These are phyloP conservation scores for Bolborhynchus lineola DNA, from an alignment of 2,113 vertebrate genomes.

Conservation along the genomic window DNA sequence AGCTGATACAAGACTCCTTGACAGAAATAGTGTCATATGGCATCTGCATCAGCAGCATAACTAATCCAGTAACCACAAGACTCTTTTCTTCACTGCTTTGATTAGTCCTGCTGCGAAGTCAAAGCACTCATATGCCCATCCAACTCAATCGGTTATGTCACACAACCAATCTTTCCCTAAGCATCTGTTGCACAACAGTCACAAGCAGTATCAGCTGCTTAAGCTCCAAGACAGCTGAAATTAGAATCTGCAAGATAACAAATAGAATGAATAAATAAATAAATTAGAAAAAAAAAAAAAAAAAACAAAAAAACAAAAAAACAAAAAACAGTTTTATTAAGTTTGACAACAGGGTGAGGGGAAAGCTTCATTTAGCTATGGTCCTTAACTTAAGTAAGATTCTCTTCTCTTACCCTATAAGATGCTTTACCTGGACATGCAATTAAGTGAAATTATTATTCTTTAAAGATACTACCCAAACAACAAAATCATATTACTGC, in stretches of 20 bases:
- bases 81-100: not conserved
- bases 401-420: not conserved
- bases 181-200: constrained; percentile 1
- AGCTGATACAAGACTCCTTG: not conserved
- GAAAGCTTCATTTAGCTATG: not conserved
- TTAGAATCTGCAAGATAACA: not conserved
- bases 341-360: not conserved
- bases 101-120: not conserved
- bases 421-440: not conserved
- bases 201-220: not conserved
- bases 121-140: not conserved
- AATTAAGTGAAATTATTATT: not conserved
- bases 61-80: not conserved
- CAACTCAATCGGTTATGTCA: not conserved
- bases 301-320: not conserved
- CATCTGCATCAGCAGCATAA: not conserved
- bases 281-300: too few relatives aligned
- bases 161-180: not conserved
- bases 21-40: fast-evolving
- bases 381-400: not conserved
- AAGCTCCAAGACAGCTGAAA: not conserved
- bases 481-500: not conserved
- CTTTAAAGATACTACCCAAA: not conserved
- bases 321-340: not conserved
- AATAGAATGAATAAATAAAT: not conserved